Base-by-base conservation (phyloP, 2,113 vertebrate genomes). In the Paralichthys olivaceus region DNA sequence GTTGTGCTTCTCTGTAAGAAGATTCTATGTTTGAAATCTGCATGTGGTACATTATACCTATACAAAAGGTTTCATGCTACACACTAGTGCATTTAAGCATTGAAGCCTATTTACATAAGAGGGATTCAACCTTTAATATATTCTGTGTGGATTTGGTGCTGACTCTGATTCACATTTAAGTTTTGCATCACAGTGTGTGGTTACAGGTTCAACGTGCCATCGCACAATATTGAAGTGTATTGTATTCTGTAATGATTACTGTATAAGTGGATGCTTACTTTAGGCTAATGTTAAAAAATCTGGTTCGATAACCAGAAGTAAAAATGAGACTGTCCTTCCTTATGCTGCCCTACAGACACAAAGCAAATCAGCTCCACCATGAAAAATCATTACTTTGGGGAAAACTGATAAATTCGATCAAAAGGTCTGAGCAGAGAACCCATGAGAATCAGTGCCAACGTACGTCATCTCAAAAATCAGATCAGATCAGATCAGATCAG, bases 201-300 rank as follows among this genome's bases (percentile, higher is more conserved):
- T 84, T 75, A 63, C 58, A 62, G 54, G 76, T 83, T 60, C 63
- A 15, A 4, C 64, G 57, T 14, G 69, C 56, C 47, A 25, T 22
- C 15, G 67, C 64, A 69, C 64, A 73, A 32, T 62, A 73, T 26
- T 64, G 20, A 62, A 73, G n/a, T 63, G 54, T 64, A 58, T 58
- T 68, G 63, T 40, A 76, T 78, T 70, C 51, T 63, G 23, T 25
- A 60, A 26, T 75, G 20, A 60, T 61, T 72, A 72, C 73, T 66
- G 40, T 77, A 69, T 77, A 84, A 84, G 47, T 58, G 29, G 53
- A 61, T 80, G 69, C 53, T 80, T 57, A 62, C 25, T 69, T 58
- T 49, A 63, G 45, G 79, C 45, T 77, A 79, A 83, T 71, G 45
- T 62, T 23, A 5, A 32, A 56, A 55, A 88, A 81, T 63, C 47